Evolutionary conservation across 2,113 vertebrate species (phyloP).

Genomic region (Dolichallabes microphthalmus): DNA sequence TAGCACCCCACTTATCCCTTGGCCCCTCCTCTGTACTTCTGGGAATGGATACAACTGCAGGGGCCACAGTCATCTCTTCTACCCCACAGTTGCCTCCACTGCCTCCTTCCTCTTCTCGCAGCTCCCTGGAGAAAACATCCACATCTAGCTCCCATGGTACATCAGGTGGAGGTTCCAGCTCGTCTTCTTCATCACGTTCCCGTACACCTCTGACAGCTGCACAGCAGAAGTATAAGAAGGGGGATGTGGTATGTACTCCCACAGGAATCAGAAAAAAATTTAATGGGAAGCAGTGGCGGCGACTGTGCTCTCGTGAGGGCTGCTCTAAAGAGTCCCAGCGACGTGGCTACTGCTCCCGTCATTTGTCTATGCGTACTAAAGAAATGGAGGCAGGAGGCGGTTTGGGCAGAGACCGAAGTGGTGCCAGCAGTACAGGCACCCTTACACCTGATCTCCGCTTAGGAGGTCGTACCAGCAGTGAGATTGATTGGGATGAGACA

Average conservation of each 20-base stretch:
- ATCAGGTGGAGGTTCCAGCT: slow-evolving; percentile 63
- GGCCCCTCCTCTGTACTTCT: slow-evolving; percentile 67
- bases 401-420: slow-evolving; percentile 75
- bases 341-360: slow-evolving; percentile 88
- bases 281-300: slow-evolving; percentile 91
- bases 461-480: slow-evolving; percentile 75
- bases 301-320: slow-evolving; percentile 87
- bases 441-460: slow-evolving; percentile 73
- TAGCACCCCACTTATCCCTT: slow-evolving; percentile 65
- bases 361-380: slow-evolving; percentile 94
- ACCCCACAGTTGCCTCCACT: slow-evolving; percentile 70
- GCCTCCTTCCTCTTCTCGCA: slow-evolving; percentile 67
- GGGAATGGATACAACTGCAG: slow-evolving; percentile 64
- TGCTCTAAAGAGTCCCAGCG: slow-evolving; percentile 93
- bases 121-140: slow-evolving; percentile 65
- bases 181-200: slow-evolving; percentile 77
- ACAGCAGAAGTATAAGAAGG: slow-evolving; percentile 93
- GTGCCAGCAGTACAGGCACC: slow-evolving; percentile 77
- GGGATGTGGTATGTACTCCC: slow-evolving; percentile 89
- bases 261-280: slow-evolving; percentile 93
- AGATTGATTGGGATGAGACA: slow-evolving; percentile 89
- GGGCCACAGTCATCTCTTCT: slow-evolving; percentile 61
- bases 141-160: slow-evolving; percentile 54
- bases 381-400: slow-evolving; percentile 88
- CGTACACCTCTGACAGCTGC: slow-evolving; percentile 83